These are phyloP conservation scores for Ceratina australensis DNA, from an alignment of 1,140 invertebrate species.

Conservation along the genomic window DNA sequence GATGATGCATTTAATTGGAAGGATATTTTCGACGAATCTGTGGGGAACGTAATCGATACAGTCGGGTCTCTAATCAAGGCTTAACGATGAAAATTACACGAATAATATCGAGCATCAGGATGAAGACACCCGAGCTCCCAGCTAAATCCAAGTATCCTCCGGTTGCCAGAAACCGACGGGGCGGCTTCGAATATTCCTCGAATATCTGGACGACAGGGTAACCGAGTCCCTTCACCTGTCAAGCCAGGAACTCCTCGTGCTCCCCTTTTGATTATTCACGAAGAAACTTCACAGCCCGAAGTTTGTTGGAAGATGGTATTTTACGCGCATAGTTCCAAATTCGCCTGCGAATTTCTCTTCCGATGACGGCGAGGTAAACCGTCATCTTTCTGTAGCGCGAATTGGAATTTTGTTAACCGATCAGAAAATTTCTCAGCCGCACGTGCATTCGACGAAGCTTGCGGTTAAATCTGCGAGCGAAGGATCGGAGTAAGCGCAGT, in stretches of 20 bases:
- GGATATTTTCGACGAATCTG: no score
- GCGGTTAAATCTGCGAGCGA: background rate
- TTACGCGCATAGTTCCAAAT: conserved; percentile 9
- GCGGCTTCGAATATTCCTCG: conserved; percentile 8
- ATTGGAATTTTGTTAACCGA: no score
- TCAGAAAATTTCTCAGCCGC: no score
- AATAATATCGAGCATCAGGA: background rate
- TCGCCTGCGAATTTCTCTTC: background rate
- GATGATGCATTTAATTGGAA: no score
- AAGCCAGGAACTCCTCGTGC: background rate
- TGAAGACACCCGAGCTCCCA: background rate
- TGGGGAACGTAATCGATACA: no score
- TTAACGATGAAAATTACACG: background rate
- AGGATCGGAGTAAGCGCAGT: background rate
- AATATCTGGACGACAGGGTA: background rate
- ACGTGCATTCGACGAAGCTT: no score
- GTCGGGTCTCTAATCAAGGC: no score
- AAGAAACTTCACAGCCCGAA: conserved; percentile 12
- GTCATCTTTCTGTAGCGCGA: no score
- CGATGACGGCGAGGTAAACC: no score
- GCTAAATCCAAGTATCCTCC: background rate
- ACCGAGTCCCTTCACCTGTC: conserved; percentile 8
- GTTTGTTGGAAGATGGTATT: conserved; percentile 5
- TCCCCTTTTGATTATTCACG: conserved; percentile 38
- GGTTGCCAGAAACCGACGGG: background rate